A percentile compares a stretch with the other conserved stretches of the same genome.
phyloP scores from a whole-genome alignment of 2,797 vertebrate genomes.

The Diplodus sargus region DNA sequence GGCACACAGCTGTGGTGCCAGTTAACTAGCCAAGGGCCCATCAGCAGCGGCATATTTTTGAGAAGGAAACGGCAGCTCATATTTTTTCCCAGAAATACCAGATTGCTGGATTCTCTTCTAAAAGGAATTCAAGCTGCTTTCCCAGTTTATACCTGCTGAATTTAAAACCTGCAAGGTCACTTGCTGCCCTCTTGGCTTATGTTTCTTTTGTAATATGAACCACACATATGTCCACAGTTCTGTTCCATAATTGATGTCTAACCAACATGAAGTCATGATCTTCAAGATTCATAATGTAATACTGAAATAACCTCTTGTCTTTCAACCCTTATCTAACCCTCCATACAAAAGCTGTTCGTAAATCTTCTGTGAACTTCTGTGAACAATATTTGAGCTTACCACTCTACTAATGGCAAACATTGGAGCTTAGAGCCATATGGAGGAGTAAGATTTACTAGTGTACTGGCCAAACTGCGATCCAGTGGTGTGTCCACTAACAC shows the following conservation, averaged over 20 bases:
- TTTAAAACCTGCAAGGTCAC: too few relatives aligned
- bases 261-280: neutral
- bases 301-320: neutral
- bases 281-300: neutral
- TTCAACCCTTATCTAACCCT: neutral
- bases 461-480: neutral
- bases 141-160: neutral
- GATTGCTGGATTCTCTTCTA: neutral
- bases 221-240: neutral
- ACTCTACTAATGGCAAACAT: conserved; percentile 2
- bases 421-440: neutral
- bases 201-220: neutral
- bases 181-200: neutral
- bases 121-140: neutral
- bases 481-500: neutral
- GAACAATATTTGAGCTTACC: neutral
- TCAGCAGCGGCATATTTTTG: neutral
- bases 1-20: neutral
- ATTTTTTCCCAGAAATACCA: neutral
- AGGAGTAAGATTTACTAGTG: neutral
- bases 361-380: neutral
- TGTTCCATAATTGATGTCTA: neutral
- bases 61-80: neutral
- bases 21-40: neutral
- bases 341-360: neutral